Conservation (phyloP, 2,797 vertebrate species). For the Trematomus bernacchii region DNA sequence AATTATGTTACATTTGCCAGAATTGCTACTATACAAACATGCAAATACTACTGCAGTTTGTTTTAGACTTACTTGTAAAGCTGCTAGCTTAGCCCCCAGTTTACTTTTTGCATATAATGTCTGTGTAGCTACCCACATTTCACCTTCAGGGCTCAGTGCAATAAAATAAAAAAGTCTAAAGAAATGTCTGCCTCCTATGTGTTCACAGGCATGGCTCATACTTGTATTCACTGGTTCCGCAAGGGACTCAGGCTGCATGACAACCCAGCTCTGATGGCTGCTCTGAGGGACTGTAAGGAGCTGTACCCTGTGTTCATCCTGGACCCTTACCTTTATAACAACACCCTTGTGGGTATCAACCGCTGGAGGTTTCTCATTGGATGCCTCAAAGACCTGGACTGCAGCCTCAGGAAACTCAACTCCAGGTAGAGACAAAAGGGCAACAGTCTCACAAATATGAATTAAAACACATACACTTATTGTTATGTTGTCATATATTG, state of each 20-base stretch:
- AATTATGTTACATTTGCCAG: background rate
- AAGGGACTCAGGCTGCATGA: slow-evolving; percentile 86
- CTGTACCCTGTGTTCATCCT: slow-evolving; percentile 85
- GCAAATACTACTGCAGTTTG: background rate
- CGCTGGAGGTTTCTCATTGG: slow-evolving; percentile 81
- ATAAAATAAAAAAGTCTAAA: background rate
- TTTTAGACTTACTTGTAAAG: background rate
- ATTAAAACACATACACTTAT: background rate
- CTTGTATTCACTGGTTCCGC: slow-evolving; percentile 85
- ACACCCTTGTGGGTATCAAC: slow-evolving; percentile 66
- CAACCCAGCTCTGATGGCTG: slow-evolving; percentile 81
- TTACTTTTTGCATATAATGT: background rate
- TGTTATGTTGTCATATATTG: background rate
- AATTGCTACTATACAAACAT: background rate
- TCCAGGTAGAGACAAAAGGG: slow-evolving; percentile 70
- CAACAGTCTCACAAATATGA: background rate
- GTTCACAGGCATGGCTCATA: slow-evolving; percentile 72
- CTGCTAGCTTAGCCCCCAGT: too few relatives aligned
- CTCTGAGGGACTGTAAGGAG: slow-evolving; percentile 72
- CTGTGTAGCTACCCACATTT: background rate
- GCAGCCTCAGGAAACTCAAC: slow-evolving; percentile 79
- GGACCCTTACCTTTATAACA: slow-evolving; percentile 74
- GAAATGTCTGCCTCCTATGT: background rate
- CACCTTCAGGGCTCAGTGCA: background rate
- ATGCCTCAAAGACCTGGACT: slow-evolving; percentile 81